These are phyloP conservation scores for Euthynnus affinis DNA, from an alignment of 2,797 vertebrate species.

Conservation along the genomic window DNA sequence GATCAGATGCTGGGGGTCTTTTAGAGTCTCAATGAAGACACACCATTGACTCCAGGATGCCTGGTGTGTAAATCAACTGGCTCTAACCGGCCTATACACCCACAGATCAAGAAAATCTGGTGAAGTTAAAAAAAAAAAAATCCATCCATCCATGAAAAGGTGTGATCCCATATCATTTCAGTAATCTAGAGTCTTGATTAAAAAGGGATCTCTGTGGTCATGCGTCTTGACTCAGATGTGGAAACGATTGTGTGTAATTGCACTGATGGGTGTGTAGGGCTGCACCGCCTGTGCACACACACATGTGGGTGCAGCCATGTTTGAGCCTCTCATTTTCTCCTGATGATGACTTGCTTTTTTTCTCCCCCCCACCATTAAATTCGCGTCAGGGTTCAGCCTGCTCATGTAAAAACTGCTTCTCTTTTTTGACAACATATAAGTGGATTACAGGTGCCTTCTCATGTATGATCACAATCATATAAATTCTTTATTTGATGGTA, in stretches of 20 bases:
- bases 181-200: constrained; percentile 55
- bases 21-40: constrained; percentile 46
- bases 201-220: constrained; percentile 34
- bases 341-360: constrained; percentile 83
- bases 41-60: constrained; percentile 39
- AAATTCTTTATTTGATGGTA: constrained; percentile 9
- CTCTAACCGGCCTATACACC: constrained; percentile 21
- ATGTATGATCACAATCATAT: neutral
- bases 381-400: constrained; percentile 25
- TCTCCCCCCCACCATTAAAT: constrained; percentile 40
- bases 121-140: neutral
- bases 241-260: constrained; percentile 66
- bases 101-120: constrained; percentile 8
- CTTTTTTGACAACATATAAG: neutral
- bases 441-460: neutral
- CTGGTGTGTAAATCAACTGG: constrained; percentile 1
- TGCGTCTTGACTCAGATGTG: constrained; percentile 53
- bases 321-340: constrained; percentile 71
- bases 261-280: constrained; percentile 71
- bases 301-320: constrained; percentile 81
- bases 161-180: constrained; percentile 17
- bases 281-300: constrained; percentile 53
- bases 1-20: constrained; percentile 47
- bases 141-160: constrained; percentile 13
- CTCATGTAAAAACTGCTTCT: neutral